Base-by-base conservation (phyloP, 2,797 vertebrate genomes). In the Eulemur coronatus region DNA sequence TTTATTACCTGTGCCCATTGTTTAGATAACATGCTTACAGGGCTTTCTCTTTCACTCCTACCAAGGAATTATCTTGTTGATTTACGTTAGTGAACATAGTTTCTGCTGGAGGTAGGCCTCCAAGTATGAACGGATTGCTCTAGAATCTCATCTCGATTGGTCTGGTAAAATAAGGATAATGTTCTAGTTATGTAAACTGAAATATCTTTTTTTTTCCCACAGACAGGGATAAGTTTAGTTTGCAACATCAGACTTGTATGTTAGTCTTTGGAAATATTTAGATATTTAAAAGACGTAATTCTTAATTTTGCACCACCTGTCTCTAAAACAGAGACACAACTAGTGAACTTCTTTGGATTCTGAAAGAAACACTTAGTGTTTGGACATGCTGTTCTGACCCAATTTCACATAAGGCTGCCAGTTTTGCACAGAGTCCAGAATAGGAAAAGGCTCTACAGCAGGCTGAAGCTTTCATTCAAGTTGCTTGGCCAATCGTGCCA, bases 241-340 rank as follows among this genome's bases (percentile, higher is more conserved):
- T 63, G 24, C 26, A 87, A 63, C 5, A 80, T 84, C 61, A 89
- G 67, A 69, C 33, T 78, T 90, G 26, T 28, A 85, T 26, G 82
- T 85, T 81, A 90, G n/a, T 13, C 41, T 72, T 80, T 70, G 55
- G 8, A 92, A 91, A 91, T 93, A 88, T 28, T 89, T 38, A 38
- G 4, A 41, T 79, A 78, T 35, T 41, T 59, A 63, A 95, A 92
- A 35, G 9, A 48, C 5, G 43, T 30, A 84, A 81, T 75, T 89
- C n/a, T 84, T 91, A 89, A 93, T 87, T 94, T 89, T 65, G 14
- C 0, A 86, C 4, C 46, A 65, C 30, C 20, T 65, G 13, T 69
- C 41, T 93, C 35, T 84, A 76, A 79, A 96, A 46, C 65, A 84
- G 26, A 84, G 50, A 52, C 65, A 89, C 5, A 57, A 22, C 13